Conservation (phyloP, 2,113 vertebrate genomes). For the Calonectris borealis region DNA sequence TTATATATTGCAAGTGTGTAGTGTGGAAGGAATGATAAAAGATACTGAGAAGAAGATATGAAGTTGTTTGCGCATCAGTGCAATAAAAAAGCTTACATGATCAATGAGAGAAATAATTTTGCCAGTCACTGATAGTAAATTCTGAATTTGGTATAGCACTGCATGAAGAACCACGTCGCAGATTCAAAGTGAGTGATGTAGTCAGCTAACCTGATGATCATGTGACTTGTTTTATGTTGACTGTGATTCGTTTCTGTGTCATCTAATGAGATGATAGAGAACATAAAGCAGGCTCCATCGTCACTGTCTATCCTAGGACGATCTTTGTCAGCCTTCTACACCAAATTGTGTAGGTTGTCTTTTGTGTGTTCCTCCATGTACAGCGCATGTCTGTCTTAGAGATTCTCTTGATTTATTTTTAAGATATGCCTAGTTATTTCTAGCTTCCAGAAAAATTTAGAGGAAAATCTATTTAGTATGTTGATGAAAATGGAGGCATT, state of each 20-base stretch:
- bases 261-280: neutral
- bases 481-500: neutral
- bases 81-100: neutral
- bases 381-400: neutral
- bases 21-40: neutral
- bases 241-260: neutral
- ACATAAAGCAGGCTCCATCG: neutral
- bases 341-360: neutral
- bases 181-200: neutral
- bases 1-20: neutral
- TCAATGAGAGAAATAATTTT: neutral
- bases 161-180: neutral
- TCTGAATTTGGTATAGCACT: neutral
- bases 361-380: neutral
- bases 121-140: neutral
- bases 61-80: fast-evolving
- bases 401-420: neutral
- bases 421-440: neutral
- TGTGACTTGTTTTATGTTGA: fast-evolving
- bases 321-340: neutral
- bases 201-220: neutral
- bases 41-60: neutral
- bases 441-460: neutral
- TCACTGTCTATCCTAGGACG: fast-evolving
- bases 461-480: neutral